Percentiles rank a stretch among this genome's conserved stretches.
Evolutionary conservation across 2,797 vertebrate species (phyloP).

Genomic region (Tadarida brasiliensis): DNA sequence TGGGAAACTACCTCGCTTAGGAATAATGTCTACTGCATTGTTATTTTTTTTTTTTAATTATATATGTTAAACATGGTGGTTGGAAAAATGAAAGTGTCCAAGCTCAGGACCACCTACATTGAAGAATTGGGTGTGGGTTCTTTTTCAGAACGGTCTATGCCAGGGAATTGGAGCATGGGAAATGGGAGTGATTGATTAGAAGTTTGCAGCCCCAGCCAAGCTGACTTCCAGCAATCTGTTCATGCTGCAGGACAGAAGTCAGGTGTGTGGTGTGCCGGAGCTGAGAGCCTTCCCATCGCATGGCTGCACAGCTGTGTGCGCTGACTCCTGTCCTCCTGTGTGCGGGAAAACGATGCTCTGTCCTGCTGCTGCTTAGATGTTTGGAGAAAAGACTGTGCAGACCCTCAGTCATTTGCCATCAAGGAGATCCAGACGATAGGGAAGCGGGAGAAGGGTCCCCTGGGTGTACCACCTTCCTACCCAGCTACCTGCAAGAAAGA

Average conservation of each 20-base stretch:
- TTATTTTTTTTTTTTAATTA: neutral
- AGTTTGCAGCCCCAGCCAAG: neutral
- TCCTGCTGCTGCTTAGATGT: neutral
- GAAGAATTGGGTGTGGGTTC: neutral
- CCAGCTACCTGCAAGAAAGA: neutral
- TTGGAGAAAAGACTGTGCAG: neutral
- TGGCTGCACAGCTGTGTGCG: neutral
- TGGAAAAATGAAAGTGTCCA: neutral
- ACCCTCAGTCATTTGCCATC: constrained; percentile 23
- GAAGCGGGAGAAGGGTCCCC: neutral
- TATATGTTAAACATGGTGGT: too few species aligned
- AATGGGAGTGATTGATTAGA: neutral
- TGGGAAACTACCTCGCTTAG: neutral
- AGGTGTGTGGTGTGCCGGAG: neutral
- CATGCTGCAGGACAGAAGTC: neutral
- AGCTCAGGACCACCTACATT: neutral
- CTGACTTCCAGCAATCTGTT: neutral
- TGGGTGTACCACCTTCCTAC: neutral
- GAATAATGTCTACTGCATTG: neutral
- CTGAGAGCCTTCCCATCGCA: neutral
- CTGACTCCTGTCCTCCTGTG: neutral
- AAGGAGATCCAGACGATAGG: neutral
- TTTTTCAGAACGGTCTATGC: neutral
- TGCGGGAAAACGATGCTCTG: neutral
- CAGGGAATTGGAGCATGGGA: neutral